Base-by-base conservation (phyloP, 1,140 invertebrate species). In the Melitaea cinxia region DNA sequence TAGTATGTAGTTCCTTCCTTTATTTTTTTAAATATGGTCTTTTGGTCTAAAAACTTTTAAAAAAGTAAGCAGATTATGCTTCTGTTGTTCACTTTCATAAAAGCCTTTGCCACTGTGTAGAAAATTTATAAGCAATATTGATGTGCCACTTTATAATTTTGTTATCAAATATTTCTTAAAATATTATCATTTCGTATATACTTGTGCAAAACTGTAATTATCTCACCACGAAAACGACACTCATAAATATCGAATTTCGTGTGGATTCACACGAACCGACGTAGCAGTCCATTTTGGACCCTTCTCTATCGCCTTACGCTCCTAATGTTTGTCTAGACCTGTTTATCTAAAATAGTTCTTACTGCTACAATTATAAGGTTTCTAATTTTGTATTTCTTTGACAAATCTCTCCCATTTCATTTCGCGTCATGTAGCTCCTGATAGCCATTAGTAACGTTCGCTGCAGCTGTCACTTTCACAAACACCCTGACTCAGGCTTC, bases 381-480 rank as follows among this genome's bases (percentile, higher is more conserved):
- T 26, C 30, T 49, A 50, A 26, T 68, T 23, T 28, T 39, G 14
- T 10, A 21, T 33, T n/a, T 35, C 45, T 60, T 57, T 58, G 49
- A 54, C 50, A 67, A 64, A 67, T 71, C 64, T 71, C 69, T 59
- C 64, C 63, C 63, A 70, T 70, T 70, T 70, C 68, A 62, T 70
- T 70, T 70, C 69, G 56, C 61, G 65, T 71, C 69, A 67, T 66
- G 65, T 69, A 63, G 63, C 59, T 69, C 24, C 47, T 67, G 67
- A 77, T 47, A 70, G 66, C 72, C 75, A 81, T 78, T 81, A 78
- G 69, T 70, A 70, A 50, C 56, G 58, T 70, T 70, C 53, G 66
- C 42, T 70, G 70, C 78, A 78, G 78, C 78, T 81, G 78, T 78
- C 74, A 77, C 64, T 73, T 80, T 80, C 77, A 68, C 77, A 77